These are phyloP conservation scores for Colossoma macropomum DNA, from an alignment of 2,113 vertebrate species.

Conservation along the genomic window DNA sequence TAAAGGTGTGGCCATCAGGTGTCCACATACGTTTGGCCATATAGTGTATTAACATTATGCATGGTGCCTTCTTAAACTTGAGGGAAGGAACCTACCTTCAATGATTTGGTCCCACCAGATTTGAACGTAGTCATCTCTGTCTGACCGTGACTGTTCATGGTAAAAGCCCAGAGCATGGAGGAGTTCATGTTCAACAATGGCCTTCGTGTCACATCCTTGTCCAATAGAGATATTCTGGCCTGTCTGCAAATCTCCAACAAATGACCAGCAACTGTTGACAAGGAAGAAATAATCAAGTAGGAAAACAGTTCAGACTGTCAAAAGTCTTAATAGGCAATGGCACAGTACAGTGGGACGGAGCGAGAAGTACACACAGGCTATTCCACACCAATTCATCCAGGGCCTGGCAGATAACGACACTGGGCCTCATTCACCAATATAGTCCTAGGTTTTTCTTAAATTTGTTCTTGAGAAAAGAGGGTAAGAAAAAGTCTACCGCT, in stretches of 20 bases:
- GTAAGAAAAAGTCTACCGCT: too few species aligned
- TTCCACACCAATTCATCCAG: too few species aligned
- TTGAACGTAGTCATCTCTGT: constrained; percentile 84
- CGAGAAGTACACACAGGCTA: too few species aligned
- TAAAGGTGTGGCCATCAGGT: too few species aligned
- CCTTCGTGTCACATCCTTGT: constrained; percentile 76
- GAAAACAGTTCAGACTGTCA: too few species aligned
- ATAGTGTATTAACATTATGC: too few species aligned
- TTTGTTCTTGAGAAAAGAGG: too few species aligned
- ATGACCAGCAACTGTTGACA: constrained; percentile 90
- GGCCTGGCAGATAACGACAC: too few species aligned
- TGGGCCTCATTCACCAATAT: too few species aligned
- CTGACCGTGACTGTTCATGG: constrained; percentile 84
- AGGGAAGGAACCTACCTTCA: constrained; percentile 66
- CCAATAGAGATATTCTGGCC: constrained; percentile 85
- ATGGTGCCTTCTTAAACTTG: too few species aligned
- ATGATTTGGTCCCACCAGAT: constrained; percentile 85
- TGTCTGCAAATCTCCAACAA: constrained; percentile 75
- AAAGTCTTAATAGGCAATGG: background rate
- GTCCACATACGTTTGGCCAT: too few species aligned
- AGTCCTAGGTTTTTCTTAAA: too few species aligned
- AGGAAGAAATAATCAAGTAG: background rate
- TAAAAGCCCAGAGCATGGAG: constrained; percentile 86
- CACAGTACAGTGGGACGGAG: background rate
- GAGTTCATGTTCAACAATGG: constrained; percentile 83